These are phyloP conservation scores for Stomatorhinus walkeri DNA, from an alignment of 2,797 vertebrate species.

Conservation along the genomic window DNA sequence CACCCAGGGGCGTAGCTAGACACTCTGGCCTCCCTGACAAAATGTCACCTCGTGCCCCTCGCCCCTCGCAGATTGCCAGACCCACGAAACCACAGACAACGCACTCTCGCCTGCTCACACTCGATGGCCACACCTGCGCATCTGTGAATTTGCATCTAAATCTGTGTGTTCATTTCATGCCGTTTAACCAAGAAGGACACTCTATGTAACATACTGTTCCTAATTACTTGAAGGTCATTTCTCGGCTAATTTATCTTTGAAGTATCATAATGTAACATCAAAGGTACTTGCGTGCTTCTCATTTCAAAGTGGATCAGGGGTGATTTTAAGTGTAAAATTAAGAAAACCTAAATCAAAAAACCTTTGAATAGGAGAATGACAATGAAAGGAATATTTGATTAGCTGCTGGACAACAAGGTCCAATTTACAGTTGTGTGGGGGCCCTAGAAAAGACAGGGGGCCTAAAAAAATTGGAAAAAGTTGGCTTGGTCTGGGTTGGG, in stretches of 20 bases:
- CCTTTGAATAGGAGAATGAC: background rate
- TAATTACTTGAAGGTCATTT: conserved; percentile 57
- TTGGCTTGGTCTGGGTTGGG: too few relatives aligned
- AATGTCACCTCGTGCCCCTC: background rate
- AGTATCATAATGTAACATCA: conserved; percentile 55
- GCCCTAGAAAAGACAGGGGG: too few relatives aligned
- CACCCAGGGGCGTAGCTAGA: background rate
- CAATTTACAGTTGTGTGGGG: background rate
- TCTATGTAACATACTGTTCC: background rate
- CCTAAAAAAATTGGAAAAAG: too few relatives aligned
- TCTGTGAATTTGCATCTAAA: background rate
- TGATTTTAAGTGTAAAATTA: background rate
- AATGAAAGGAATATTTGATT: background rate
- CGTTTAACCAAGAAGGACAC: background rate
- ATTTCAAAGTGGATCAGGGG: conserved; percentile 49
- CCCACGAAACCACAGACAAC: background rate
- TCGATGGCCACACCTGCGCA: background rate
- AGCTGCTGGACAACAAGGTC: background rate
- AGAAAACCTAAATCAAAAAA: background rate
- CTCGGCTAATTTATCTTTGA: conserved; percentile 49
- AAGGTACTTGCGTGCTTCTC: conserved; percentile 46
- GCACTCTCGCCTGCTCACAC: background rate
- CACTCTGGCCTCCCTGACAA: background rate
- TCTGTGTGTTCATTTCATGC: conserved; percentile 18
- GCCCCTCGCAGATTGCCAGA: background rate